Conservation (phyloP, 2,888 invertebrate species). For the Microctonus hyperodae region DNA sequence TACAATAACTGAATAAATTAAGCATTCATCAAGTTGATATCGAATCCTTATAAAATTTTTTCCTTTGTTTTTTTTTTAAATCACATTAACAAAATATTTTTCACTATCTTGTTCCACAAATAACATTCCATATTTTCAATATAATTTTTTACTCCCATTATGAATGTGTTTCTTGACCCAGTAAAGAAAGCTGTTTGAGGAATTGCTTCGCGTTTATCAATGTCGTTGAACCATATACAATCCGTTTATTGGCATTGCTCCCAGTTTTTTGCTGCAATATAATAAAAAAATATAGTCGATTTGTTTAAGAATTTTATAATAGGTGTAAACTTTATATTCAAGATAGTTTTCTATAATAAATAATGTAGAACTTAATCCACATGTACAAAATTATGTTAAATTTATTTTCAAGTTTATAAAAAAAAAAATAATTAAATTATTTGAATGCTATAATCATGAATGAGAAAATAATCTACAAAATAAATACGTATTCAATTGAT, state of each 20-base stretch:
- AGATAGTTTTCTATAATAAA: too few species aligned
- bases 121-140: constrained; percentile 21
- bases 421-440: too few species aligned
- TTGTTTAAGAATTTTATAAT: too few species aligned
- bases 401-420: too few species aligned
- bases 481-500: too few species aligned
- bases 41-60: neutral
- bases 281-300: too few species aligned
- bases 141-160: constrained; percentile 31
- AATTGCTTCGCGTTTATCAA: constrained; percentile 94
- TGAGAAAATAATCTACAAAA: too few species aligned
- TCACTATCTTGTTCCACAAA: neutral
- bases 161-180: constrained; percentile 76
- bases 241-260: constrained; percentile 75
- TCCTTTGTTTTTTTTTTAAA: neutral
- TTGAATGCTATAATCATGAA: too few species aligned
- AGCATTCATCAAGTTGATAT: neutral
- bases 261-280: constrained; percentile 77
- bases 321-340: too few species aligned
- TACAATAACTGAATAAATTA: constrained; percentile 3
- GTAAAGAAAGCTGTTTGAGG: constrained; percentile 85
- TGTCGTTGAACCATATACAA: constrained; percentile 95
- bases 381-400: too few species aligned
- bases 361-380: too few species aligned
- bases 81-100: neutral